Base-by-base conservation (phyloP, 2,113 vertebrate genomes). In the Siniperca knerii region DNA sequence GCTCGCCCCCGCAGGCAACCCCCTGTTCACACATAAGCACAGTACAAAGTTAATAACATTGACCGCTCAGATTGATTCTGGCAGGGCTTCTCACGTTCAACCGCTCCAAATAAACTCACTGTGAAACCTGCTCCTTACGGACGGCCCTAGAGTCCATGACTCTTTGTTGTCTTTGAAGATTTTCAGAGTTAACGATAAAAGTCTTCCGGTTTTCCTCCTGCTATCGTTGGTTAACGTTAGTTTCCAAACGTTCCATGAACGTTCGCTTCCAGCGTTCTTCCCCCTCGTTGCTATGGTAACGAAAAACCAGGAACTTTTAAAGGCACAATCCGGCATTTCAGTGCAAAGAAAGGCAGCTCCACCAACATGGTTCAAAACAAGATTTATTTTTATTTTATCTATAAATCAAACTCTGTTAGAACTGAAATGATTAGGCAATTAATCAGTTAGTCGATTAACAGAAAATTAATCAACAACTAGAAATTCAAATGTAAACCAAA, bases 21-120 rank as follows among this genome's bases (percentile, higher is more conserved):
- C 85, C 74, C 96, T 95, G 75, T 74, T 90, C 57, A 74, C 80
- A 48, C 67, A 48, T 64, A 70, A 55, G 8, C 50, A 50, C 1
- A n/a, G 40, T 0, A 54, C 0, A 61, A 52, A 68, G 62, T 74
- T 40, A 83, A 55, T 76, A 55, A 29, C 72, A 79, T 33, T 9
- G 73, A 74, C 80, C 6, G 33, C 3, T 62, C 44, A 5, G 18
- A 79, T n/a, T 21, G 87, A 85, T 21, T 16, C 52, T 68, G 74
- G 68, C 79, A 42, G 35, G 7, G 12, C 9, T 76, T 61, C 79
- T 77, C 58, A 71, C 29, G 35, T n/a, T 65, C 10, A 52, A 1
- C 13, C 8, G n/a, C 46, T 48, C 60, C 25, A 20, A 9, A 23
- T 8, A 5, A 42, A 81, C 74, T 86, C 92, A 95, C 95, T 68